phyloP scores from a whole-genome alignment of 2,113 vertebrate species.

The Edolisoma coerulescens region DNA sequence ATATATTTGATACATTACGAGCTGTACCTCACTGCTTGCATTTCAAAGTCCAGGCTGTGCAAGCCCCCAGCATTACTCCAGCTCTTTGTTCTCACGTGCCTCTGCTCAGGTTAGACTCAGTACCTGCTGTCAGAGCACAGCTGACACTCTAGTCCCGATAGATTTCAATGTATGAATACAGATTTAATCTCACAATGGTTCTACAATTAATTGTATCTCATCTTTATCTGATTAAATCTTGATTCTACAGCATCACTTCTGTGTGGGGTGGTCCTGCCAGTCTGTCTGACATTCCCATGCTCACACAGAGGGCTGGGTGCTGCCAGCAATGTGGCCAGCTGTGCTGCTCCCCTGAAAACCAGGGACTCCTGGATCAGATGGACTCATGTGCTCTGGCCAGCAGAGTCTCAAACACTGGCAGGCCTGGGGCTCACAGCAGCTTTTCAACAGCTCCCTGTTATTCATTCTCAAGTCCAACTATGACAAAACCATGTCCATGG shows the following conservation, averaged over 20 bases:
- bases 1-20: background rate
- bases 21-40: background rate
- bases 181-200: background rate
- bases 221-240: background rate
- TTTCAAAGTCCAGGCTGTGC: background rate
- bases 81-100: background rate
- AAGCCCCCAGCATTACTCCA: background rate
- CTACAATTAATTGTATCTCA: background rate
- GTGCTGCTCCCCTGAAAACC: background rate
- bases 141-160: background rate
- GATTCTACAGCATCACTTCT: background rate
- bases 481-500: background rate
- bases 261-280: background rate
- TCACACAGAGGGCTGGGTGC: background rate
- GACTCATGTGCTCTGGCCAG: background rate
- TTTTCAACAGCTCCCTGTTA: background rate
- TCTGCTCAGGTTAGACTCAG: background rate
- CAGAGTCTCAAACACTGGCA: background rate
- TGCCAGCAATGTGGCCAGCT: background rate
- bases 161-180: background rate
- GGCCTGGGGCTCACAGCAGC: background rate
- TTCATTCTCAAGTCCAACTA: background rate
- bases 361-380: background rate
- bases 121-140: background rate
- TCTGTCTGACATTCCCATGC: background rate